These are phyloP conservation scores for Vanessa cardui DNA, from an alignment of 2,888 invertebrate species.

Conservation along the genomic window DNA sequence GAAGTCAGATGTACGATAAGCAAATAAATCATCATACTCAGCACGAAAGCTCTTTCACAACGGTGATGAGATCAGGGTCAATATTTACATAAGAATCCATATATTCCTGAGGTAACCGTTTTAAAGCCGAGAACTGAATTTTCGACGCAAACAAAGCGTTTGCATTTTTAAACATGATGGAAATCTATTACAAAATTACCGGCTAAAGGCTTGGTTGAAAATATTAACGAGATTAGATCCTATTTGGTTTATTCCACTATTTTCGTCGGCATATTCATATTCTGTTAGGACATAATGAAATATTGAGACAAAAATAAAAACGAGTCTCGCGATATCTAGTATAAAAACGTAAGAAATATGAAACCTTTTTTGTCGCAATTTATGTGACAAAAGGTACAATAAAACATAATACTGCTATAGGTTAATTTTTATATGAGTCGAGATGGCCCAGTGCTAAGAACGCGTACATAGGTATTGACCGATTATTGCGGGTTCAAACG, in stretches of 20 bases:
- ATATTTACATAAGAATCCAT: slow-evolving; percentile 40
- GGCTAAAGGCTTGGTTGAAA: neutral
- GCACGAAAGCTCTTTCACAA: slow-evolving; percentile 31
- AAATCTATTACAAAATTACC: slow-evolving; percentile 29
- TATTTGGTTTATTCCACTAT: neutral
- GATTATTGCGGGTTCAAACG: too few species aligned
- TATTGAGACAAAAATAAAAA: too few species aligned
- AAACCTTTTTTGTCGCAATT: too few species aligned
- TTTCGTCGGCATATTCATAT: neutral
- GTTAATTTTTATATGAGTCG: too few species aligned
- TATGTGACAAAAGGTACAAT: too few species aligned
- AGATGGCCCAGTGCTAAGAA: too few species aligned
- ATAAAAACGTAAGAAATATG: too few species aligned
- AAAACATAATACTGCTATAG: too few species aligned
- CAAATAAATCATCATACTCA: slow-evolving; percentile 33
- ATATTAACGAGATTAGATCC: neutral
- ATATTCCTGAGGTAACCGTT: slow-evolving; percentile 21
- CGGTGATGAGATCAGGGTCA: slow-evolving; percentile 36
- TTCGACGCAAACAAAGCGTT: slow-evolving; percentile 14
- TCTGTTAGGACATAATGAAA: neutral
- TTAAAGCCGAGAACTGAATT: slow-evolving; percentile 20
- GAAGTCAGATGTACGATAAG: slow-evolving; percentile 26
- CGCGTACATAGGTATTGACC: too few species aligned
- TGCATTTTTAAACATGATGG: slow-evolving; percentile 15
- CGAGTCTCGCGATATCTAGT: too few species aligned